Conservation (phyloP, 2,888 invertebrate species). For the Campoletis raptor region DNA sequence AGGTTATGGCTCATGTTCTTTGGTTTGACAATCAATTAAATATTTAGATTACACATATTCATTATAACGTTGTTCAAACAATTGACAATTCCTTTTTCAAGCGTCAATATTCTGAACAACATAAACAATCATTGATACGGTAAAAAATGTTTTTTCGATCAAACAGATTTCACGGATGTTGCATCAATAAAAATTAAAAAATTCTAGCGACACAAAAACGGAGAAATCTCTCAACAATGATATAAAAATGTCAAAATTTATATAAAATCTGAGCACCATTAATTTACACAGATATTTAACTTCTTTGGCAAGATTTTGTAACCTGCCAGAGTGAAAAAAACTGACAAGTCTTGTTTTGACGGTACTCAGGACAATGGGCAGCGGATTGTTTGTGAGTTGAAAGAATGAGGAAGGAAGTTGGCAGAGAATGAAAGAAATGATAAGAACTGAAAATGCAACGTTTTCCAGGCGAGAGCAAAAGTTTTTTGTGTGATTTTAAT, state of each 20-base stretch:
- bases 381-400: background rate
- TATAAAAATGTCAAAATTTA: background rate
- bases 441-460: background rate
- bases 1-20: conserved; percentile 80
- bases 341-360: background rate
- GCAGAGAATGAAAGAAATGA: background rate
- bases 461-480: background rate
- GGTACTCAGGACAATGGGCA: background rate
- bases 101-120: background rate
- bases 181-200: background rate
- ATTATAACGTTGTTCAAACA: background rate
- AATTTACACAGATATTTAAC: background rate
- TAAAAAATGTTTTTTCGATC: background rate
- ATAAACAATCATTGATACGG: background rate
- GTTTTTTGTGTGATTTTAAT: background rate
- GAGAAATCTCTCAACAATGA: background rate
- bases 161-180: background rate
- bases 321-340: background rate
- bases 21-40: conserved; percentile 8
- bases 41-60: background rate
- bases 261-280: background rate
- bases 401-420: background rate
- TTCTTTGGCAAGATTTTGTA: background rate
- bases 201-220: background rate
- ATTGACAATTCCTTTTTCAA: background rate